These are phyloP conservation scores for Oreochromis grahami DNA, from an alignment of 2,797 vertebrate genomes.

Conservation along the genomic window DNA sequence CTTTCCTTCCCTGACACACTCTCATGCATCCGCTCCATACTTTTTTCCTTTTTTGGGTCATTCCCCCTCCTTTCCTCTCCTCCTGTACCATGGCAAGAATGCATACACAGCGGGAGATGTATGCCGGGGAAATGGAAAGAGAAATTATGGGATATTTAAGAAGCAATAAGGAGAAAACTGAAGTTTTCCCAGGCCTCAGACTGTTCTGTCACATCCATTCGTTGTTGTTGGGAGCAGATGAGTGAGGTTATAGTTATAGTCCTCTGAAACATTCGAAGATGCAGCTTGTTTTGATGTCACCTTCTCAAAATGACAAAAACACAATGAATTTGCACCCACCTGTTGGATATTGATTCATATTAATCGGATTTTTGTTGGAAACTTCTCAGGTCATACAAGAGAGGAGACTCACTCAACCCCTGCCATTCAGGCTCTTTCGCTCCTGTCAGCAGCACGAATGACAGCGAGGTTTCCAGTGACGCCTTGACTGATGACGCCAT, in stretches of 20 bases:
- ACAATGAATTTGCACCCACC: not conserved
- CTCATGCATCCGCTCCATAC: conserved; percentile 38
- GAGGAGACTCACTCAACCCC: conserved; percentile 78
- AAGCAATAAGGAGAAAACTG: not conserved
- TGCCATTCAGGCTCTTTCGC: conserved; percentile 87
- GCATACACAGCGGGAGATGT: conserved; percentile 55
- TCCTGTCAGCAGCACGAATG: conserved; percentile 91
- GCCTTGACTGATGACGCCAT: conserved; percentile 93
- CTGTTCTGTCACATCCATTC: not conserved
- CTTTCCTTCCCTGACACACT: conserved; percentile 42
- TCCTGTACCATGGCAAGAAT: conserved; percentile 46
- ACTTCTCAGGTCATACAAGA: conserved; percentile 83
- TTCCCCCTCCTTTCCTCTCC: not conserved
- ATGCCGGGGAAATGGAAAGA: conserved; percentile 45
- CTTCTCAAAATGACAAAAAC: not conserved
- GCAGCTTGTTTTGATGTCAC: not conserved
- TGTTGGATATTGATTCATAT: not conserved
- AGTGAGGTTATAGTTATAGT: not conserved
- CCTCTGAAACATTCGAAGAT: not conserved
- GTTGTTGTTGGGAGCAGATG: not conserved
- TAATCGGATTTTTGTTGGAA: conserved; percentile 2
- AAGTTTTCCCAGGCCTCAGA: not conserved
- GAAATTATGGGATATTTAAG: conserved; percentile 32
- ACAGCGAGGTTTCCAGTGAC: conserved; percentile 96
- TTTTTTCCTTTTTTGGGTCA: not conserved